Percentiles rank a stretch among this genome's conserved stretches.
Evolutionary conservation across 2,797 vertebrate genomes (phyloP).

Genomic region (Trematomus bernacchii): DNA sequence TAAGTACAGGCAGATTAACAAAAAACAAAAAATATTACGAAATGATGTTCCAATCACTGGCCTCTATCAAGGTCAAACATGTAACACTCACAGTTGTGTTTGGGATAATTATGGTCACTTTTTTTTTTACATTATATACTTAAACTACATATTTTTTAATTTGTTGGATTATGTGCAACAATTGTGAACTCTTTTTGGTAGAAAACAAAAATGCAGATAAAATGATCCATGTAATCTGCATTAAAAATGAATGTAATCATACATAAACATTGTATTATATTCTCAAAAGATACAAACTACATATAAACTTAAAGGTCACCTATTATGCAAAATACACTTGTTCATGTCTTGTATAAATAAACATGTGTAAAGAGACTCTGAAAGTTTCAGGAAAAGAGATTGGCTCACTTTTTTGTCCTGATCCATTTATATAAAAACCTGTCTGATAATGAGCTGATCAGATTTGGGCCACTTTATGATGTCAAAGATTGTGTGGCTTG

Average conservation of each 20-base stretch:
- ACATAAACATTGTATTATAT: not conserved
- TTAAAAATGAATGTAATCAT: not conserved
- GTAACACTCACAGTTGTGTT: not conserved
- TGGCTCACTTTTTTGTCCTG: too few species aligned
- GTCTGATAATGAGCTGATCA: too few species aligned
- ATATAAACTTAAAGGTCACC: too few species aligned
- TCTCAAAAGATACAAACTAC: not conserved
- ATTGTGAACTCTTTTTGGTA: not conserved
- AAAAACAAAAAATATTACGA: constrained; percentile 10
- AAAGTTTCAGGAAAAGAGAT: too few species aligned
- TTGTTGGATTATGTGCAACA: not conserved
- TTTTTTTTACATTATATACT: not conserved
- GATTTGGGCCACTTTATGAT: too few species aligned
- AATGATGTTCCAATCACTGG: not conserved
- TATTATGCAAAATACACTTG: too few species aligned
- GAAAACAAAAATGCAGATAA: not conserved
- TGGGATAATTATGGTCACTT: not conserved
- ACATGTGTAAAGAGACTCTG: too few species aligned
- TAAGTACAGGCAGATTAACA: not conserved
- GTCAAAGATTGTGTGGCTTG: too few species aligned
- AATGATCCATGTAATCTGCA: not conserved
- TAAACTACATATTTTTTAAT: not conserved
- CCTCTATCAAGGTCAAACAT: not conserved
- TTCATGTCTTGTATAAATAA: too few species aligned
- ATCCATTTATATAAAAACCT: too few species aligned